Base-by-base conservation (phyloP, 2,888 invertebrate genomes). In the Trileptium ribeirensis region DNA sequence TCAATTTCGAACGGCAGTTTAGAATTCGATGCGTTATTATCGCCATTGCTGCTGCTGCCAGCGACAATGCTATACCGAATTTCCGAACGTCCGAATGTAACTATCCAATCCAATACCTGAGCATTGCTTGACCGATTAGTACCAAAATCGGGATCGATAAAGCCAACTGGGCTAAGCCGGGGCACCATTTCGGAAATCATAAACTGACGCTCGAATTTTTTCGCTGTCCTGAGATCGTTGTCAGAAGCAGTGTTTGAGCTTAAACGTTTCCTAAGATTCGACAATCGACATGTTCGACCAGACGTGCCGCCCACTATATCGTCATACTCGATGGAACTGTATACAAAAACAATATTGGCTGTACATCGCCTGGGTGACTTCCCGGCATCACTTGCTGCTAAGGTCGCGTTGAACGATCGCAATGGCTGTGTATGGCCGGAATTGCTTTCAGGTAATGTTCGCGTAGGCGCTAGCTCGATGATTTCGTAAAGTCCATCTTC, bases 1-100 rank as follows among this genome's bases (percentile, higher is more conserved):
- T 51, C 51, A 15, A 51, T 24, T 15, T 8, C 8, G 24, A 51
- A 51, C 51, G 51, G 51, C n/a, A n/a, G n/a, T n/a, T n/a, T n/a
- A n/a, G n/a, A n/a, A n/a, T n/a, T n/a, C n/a, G n/a, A n/a, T 51
- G 24, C 51, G 8, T 15, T 51, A 15, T 51, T 51, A 51, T 51
- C 51, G 8, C 24, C 8, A 51, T 51, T 51, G 24, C 51, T 8
- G 24, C 24, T 24, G 51, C 51, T 51, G 24, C 51, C 51, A n/a
- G n/a, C n/a, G 24, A 51, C 51, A 51, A 51, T 51, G 8, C 8
- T 51, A 24, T 51, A 51, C 51, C 92, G 91, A 83, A 95, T 67
- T 37, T 79, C 74, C 64, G 83, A 84, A 24, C 38, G 39, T 3
- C 40, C 51, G 24, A 51, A 51, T n/a, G n/a, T n/a, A n/a, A n/a